Conservation (phyloP, 2,113 vertebrate species). For the Mustela nigripes region DNA sequence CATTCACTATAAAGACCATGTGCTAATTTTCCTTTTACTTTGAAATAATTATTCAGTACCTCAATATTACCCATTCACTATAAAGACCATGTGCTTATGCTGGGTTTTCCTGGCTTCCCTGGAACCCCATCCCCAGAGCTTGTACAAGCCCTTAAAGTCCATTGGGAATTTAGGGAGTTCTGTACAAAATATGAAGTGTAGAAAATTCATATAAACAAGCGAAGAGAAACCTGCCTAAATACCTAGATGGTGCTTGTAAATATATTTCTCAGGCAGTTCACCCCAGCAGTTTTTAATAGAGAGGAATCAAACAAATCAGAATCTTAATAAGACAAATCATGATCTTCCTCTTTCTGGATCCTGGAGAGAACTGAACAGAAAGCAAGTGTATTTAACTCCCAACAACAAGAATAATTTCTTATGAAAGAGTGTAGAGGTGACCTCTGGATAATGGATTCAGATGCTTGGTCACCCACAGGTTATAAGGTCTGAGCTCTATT, state of each 20-base stretch:
- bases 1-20: not conserved
- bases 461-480: not conserved
- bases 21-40: not conserved
- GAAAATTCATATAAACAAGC: conserved; percentile 12
- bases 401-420: conserved; percentile 3
- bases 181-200: not conserved
- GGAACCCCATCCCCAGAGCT: not conserved
- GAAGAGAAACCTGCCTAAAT: not conserved
- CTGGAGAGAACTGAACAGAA: not conserved
- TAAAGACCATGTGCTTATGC: not conserved
- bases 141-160: conserved; percentile 10
- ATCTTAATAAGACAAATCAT: not conserved
- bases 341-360: not conserved
- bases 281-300: not conserved
- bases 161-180: conserved; percentile 21
- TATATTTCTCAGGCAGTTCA: not conserved
- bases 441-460: not conserved
- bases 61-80: not conserved
- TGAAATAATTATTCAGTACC: conserved; percentile 16
- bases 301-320: conserved; percentile 31
- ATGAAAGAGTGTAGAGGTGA: not conserved
- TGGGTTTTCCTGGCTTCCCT: not conserved
- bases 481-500: not conserved
- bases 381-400: not conserved
- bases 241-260: not conserved